Base-by-base conservation (phyloP, 2,888 invertebrate genomes). In the Ecliptopera silaceata region DNA sequence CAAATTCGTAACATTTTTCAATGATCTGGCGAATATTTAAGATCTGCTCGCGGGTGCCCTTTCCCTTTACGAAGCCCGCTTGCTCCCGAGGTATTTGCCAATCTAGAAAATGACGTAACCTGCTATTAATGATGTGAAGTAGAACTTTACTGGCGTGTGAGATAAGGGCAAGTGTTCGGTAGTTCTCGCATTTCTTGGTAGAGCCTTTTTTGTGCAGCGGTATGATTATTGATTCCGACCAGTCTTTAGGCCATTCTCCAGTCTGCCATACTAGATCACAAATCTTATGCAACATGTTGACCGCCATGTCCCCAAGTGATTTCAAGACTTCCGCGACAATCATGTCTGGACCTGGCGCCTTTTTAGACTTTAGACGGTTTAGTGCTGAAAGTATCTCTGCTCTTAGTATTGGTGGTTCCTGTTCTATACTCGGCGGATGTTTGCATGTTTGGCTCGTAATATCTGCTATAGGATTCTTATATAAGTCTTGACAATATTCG, bases 161-260 rank as follows among this genome's bases (percentile, higher is more conserved):
- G 18, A 61, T 66, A 0, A 63, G 48, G 0, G 63, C 52, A 1
- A 68, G 59, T 0, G 64, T 58, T 0, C 65, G 48, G 31, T 53
- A 68, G 34, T 66, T 66, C 15, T 38, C 56, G 32, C 65, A 61
- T 15, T 50, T 58, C 18, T 57, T 66, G 4, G 65, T 65, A 0
- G 64, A 64, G 1, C 61, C 61, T 34, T 66, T 63, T 47, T 64
- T 66, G 20, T 64, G 64, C 2, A 66, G 26, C 0, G 65, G 59
- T 6, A 52, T 36, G 6, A 68, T 61, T 0, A 60, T 39, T 0
- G 66, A 58, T 3, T 64, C 54, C 1, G 59, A 6, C 66, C 66
- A 66, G 8, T 64, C 62, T 3, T 12, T 1, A 0, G 65, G 65
- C 65, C 68, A 68, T 4, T 20, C 20, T 3, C 41, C 18, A n/a